phyloP scores from a whole-genome alignment of 2,888 invertebrate species.

The Crioceris asparagi region DNA sequence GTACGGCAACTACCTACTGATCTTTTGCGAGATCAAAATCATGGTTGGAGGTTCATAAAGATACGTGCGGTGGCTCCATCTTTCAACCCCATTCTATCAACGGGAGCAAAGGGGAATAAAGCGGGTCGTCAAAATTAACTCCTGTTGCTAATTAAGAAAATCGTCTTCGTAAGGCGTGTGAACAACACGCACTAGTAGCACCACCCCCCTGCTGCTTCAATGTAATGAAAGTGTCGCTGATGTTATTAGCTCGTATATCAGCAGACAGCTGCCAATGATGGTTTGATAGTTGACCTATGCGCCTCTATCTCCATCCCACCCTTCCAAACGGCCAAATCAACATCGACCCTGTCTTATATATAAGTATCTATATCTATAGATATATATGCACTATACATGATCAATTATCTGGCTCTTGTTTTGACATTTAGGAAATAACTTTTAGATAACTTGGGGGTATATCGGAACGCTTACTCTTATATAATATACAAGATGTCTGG shows the following conservation, averaged over 20 bases:
- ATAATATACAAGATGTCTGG: no score
- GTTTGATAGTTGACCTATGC: constrained; percentile 31
- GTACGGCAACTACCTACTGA: no score
- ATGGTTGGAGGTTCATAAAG: no score
- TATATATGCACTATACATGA: no score
- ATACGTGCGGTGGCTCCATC: no score
- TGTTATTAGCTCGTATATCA: constrained; percentile 42
- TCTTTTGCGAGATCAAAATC: no score
- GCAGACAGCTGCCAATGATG: constrained; percentile 42
- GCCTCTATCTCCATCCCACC: constrained; percentile 14
- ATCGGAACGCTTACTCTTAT: no score
- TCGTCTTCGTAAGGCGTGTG: constrained; percentile 15
- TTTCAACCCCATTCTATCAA: no score
- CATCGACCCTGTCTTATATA: neutral
- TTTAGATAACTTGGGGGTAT: constrained; percentile 26
- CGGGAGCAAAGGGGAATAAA: constrained; percentile 6
- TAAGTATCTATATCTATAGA: no score
- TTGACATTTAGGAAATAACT: constrained; percentile 39
- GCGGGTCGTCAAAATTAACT: constrained; percentile 15
- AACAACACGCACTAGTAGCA: constrained; percentile 11
- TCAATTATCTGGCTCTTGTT: constrained; percentile 40
- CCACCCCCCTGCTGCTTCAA: constrained; percentile 11
- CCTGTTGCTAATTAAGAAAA: constrained; percentile 15
- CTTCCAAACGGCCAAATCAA: constrained; percentile 5
- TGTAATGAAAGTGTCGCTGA: constrained; percentile 33